phyloP scores from a whole-genome alignment of 2,888 invertebrate genomes.

The Eilema griseolum region DNA sequence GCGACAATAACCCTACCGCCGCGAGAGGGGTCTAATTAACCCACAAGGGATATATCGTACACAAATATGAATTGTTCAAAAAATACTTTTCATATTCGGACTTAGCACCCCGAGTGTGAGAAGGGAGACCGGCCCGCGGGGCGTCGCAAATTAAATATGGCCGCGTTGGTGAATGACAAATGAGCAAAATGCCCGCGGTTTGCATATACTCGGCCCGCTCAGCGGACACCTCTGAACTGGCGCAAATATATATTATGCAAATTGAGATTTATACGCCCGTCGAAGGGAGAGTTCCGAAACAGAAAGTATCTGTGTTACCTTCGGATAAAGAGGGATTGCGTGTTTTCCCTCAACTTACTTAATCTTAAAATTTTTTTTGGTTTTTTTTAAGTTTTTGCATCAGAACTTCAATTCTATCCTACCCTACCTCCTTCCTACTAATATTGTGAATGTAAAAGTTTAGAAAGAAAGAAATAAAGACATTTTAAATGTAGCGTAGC shows the following conservation, averaged over 20 bases:
- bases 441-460: too few species aligned
- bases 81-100: conserved; percentile 49
- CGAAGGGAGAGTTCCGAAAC: conserved; percentile 57
- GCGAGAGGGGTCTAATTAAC: conserved; percentile 36
- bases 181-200: conserved; percentile 54
- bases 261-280: conserved; percentile 66
- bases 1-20: not conserved
- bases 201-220: conserved; percentile 31
- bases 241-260: conserved; percentile 69
- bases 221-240: conserved; percentile 61
- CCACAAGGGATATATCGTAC: conserved; percentile 37
- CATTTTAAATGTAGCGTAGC: too few species aligned
- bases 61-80: conserved; percentile 46
- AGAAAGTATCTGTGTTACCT: conserved; percentile 51
- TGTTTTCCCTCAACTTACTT: conserved; percentile 40
- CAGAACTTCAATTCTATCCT: too few species aligned
- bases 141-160: conserved; percentile 64
- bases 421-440: too few species aligned
- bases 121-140: conserved; percentile 49
- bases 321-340: conserved; percentile 39
- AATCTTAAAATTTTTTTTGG: conserved; percentile 39
- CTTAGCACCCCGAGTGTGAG: conserved; percentile 45
- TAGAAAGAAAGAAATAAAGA: too few species aligned
- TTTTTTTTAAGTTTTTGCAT: conserved; percentile 9
- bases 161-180: conserved; percentile 66